Base-by-base conservation (phyloP, 2,113 vertebrate species). In the Beaufortia kweichowensis region DNA sequence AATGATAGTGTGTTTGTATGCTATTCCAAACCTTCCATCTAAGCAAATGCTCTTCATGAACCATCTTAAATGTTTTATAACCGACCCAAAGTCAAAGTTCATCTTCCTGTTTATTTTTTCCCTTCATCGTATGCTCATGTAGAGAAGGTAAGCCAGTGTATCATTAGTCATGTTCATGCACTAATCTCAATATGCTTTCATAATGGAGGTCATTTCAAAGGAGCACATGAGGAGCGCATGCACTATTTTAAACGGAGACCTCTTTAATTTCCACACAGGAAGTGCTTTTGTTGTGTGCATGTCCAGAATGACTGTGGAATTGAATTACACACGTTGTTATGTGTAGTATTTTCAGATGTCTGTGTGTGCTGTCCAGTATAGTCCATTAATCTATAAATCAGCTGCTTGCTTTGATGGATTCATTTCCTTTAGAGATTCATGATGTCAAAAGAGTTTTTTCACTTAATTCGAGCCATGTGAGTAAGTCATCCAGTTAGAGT, bases 111-210 rank as follows among this genome's bases (percentile, higher is more conserved):
- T 71, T 48, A 43, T 65, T 57, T 33, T n/a, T 17, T 53, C 46
- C 11, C 15, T 84, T 55, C 82, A 23, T 63, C 59, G 60, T 75
- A 60, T 79, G 39, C 53, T 53, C 60, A 17, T 82, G 65, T 73
- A 87, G 88, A 76, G 89, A 88, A 84, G 90, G 88, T 89, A 83
- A 83, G 81, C 26, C 24, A 71, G 65, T 35, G 17, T 29, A 68
- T 1, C 29, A 33, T 14, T 3, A 43, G 17, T 10, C 6, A 31
- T 24, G 50, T 19, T 24, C 64, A 24, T 55, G 5, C 26, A 19
- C 33, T 77, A 62, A 65, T 73, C 11, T 10, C 41, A 24, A 15
- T 17, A 35, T 55, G 65, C 15, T 8, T 29, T 67, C 17, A 50
- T 68, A 66, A 66, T 10, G 41, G n/a, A n/a, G n/a, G n/a, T n/a